phyloP scores from a whole-genome alignment of 2,113 vertebrate species.

The Nestor notabilis region DNA sequence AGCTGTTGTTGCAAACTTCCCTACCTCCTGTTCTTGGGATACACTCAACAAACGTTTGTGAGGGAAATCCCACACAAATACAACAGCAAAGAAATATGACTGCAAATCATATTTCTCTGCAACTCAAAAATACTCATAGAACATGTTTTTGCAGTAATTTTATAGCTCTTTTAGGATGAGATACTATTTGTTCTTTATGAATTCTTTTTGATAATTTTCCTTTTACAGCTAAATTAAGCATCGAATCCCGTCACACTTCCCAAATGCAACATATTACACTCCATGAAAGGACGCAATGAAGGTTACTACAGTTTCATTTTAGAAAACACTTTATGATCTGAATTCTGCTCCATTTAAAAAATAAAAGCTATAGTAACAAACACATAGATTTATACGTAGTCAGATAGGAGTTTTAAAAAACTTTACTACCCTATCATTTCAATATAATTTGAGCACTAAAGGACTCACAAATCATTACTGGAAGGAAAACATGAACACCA shows the following conservation, averaged over 20 bases:
- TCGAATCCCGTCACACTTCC: neutral
- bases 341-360: neutral
- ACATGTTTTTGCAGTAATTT: neutral
- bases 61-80: neutral
- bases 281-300: neutral
- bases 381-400: neutral
- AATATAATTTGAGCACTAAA: neutral
- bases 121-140: neutral
- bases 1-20: neutral
- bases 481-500: neutral
- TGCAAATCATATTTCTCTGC: neutral
- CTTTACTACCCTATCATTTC: neutral
- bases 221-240: neutral
- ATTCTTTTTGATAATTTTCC: fast-evolving
- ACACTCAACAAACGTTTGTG: neutral
- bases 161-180: neutral
- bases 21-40: neutral
- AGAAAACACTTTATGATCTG: neutral
- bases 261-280: neutral
- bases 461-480: neutral
- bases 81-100: neutral
- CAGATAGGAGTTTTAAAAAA: neutral
- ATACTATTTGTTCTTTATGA: neutral
- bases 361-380: neutral
- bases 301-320: neutral